These are phyloP conservation scores for Eremophila alpestris DNA, from an alignment of 2,797 vertebrate genomes.

Conservation along the genomic window DNA sequence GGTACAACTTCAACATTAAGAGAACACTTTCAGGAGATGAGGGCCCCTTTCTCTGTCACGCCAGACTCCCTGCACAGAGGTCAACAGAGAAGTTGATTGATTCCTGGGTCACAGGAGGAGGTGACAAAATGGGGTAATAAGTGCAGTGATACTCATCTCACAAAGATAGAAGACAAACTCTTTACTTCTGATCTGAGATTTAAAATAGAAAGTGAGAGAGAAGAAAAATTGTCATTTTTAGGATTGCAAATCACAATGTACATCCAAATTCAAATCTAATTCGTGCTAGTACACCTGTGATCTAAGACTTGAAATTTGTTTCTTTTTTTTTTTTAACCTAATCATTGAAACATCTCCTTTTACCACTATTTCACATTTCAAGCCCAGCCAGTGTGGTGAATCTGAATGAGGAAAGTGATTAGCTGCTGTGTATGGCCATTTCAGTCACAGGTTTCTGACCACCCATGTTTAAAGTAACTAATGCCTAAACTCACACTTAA, in stretches of 20 bases:
- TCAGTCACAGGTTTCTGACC: slow-evolving; percentile 53
- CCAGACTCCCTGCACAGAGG: background rate
- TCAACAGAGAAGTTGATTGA: background rate
- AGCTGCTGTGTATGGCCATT: slow-evolving; percentile 41
- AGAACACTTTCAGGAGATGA: background rate
- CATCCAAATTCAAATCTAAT: slow-evolving; percentile 20
- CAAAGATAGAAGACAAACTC: background rate
- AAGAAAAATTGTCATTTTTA: slow-evolving; percentile 11
- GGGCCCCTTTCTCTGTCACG: background rate
- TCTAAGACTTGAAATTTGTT: slow-evolving; percentile 26
- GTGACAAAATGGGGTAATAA: background rate
- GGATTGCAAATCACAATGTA: background rate
- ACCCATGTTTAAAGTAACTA: slow-evolving; percentile 54
- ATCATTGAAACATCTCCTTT: slow-evolving; percentile 31
- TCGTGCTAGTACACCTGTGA: slow-evolving; percentile 21
- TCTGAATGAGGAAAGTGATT: slow-evolving; percentile 33
- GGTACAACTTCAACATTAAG: background rate
- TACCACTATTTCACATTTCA: background rate
- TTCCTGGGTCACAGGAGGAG: background rate
- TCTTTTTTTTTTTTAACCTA: background rate
- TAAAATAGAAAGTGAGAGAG: background rate
- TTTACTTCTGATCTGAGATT: background rate
- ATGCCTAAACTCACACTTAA: slow-evolving; percentile 70
- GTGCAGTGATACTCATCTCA: background rate
- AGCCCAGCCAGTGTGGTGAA: background rate